These are phyloP conservation scores for Sakesphorus luctuosus DNA, from an alignment of 2,113 vertebrate species.

Conservation along the genomic window DNA sequence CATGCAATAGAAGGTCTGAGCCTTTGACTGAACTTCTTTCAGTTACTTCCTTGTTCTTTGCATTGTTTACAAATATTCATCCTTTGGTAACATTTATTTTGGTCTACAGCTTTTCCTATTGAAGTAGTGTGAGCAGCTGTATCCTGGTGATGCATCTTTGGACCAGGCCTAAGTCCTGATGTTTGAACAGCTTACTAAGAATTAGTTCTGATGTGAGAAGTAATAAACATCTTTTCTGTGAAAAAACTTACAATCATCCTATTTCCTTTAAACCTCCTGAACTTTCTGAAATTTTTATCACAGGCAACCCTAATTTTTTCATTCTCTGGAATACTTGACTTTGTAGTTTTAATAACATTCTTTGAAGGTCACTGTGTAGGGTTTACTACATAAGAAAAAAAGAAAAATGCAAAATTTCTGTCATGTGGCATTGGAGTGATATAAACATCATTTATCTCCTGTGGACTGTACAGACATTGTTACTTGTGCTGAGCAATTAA, in stretches of 20 bases:
- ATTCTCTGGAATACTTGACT: neutral
- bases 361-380: neutral
- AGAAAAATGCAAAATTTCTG: neutral
- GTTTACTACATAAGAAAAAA: neutral
- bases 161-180: neutral
- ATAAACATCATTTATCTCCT: neutral
- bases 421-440: neutral
- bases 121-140: neutral
- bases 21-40: neutral
- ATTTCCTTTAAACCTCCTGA: neutral
- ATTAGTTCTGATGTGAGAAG: neutral
- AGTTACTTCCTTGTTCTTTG: neutral
- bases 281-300: neutral
- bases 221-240: neutral
- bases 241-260: neutral
- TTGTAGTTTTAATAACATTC: neutral
- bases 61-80: neutral
- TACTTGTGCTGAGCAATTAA: neutral
- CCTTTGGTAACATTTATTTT: neutral
- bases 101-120: neutral
- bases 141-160: neutral
- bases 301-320: neutral
- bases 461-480: neutral
- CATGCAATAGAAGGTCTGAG: neutral
- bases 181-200: neutral